Conservation (phyloP, 1,140 invertebrate genomes). For the Drosophila pseudoobscura region DNA sequence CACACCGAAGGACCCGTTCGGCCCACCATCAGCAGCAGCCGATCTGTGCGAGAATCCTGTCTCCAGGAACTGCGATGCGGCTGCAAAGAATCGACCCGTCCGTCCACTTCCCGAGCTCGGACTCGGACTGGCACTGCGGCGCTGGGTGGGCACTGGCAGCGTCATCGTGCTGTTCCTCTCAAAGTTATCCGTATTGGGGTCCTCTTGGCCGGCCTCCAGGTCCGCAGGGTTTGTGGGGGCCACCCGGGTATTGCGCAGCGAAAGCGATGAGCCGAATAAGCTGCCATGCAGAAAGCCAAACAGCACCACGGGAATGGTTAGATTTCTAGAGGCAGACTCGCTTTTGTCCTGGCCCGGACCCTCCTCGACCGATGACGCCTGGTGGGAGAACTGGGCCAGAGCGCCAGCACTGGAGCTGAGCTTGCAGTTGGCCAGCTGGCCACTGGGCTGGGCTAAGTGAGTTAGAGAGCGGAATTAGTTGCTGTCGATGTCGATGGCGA, state of each 20-base stretch:
- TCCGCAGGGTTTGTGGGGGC: constrained; percentile 44
- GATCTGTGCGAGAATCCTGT: constrained; percentile 54
- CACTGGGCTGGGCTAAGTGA: constrained; percentile 34
- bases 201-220: constrained; percentile 49
- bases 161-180: constrained; percentile 29
- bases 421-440: constrained; percentile 44
- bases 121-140: constrained; percentile 2
- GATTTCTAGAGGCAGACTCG: constrained; percentile 32
- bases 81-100: constrained; percentile 68
- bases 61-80: constrained; percentile 67
- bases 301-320: constrained; percentile 77
- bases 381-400: constrained; percentile 32
- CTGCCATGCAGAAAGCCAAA: constrained; percentile 78
- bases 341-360: constrained; percentile 24
- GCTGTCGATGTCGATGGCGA: constrained; percentile 1
- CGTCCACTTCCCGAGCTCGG: constrained; percentile 50
- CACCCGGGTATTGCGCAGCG: constrained; percentile 58
- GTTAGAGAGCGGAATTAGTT: constrained; percentile 43
- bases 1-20: constrained; percentile 22
- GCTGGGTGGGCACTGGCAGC: constrained; percentile 1
- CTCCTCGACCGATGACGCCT: constrained; percentile 15
- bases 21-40: constrained; percentile 7
- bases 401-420: constrained; percentile 56
- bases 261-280: constrained; percentile 71
- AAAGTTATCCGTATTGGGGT: constrained; percentile 3